Evolutionary conservation across 2,888 invertebrate species (phyloP).

Genomic region (Stenodema calcarata): DNA sequence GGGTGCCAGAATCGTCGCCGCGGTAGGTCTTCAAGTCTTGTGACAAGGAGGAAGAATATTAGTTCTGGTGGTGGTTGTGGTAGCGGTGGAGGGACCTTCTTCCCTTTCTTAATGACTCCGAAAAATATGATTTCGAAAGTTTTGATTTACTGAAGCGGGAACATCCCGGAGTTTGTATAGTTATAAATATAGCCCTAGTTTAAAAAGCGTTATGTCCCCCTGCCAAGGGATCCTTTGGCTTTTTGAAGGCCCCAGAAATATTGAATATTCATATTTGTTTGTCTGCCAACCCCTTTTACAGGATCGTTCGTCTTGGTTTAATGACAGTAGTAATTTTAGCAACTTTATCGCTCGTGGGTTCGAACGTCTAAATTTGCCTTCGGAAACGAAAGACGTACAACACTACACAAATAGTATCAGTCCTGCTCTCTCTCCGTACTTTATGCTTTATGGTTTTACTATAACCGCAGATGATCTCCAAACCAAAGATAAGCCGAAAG

Average conservation of each 20-base stretch:
- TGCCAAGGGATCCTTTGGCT: neutral
- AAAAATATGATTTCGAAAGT: slow-evolving; percentile 44
- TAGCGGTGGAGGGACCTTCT: neutral
- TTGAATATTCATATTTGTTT: slow-evolving; percentile 42
- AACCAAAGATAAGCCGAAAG: too few species aligned
- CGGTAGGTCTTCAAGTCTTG: slow-evolving; percentile 30
- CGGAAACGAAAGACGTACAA: neutral
- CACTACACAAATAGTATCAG: neutral
- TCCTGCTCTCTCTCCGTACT: neutral
- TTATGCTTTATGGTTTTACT: too few species aligned
- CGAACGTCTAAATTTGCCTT: slow-evolving; percentile 23
- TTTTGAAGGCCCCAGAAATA: neutral
- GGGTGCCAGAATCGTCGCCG: slow-evolving; percentile 4
- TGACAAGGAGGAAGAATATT: slow-evolving; percentile 41
- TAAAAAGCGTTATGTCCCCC: slow-evolving; percentile 41
- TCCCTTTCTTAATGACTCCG: slow-evolving; percentile 38
- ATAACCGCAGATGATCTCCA: too few species aligned
- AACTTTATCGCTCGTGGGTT: slow-evolving; percentile 24
- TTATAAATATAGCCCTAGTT: slow-evolving; percentile 41
- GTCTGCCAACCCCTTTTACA: slow-evolving; percentile 16
- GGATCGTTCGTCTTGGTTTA: slow-evolving; percentile 20
- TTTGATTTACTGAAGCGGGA: slow-evolving; percentile 45
- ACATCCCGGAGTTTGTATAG: slow-evolving; percentile 22
- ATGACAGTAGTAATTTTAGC: slow-evolving; percentile 30
- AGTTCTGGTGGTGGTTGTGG: slow-evolving; percentile 8